Evolutionary conservation across 2,113 vertebrate species (phyloP), one percentile per base, ranked within the genome.

Genomic region (Buteo buteo): DNA sequence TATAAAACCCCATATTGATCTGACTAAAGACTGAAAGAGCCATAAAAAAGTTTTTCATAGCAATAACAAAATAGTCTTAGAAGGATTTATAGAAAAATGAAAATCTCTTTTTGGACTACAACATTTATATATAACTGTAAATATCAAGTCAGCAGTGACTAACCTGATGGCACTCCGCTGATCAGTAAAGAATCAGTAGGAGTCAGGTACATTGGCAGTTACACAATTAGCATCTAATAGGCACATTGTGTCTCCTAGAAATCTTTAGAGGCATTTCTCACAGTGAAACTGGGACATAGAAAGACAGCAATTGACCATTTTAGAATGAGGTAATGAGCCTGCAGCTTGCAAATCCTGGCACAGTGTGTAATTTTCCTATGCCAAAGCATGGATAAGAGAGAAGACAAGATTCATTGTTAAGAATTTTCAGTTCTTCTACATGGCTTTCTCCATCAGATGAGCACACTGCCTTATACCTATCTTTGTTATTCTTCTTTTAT

Each of bases 171-270:
- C 22, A 79, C 38, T 67, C 16, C 20, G 20, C 62, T 86, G 64
- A 84, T 91, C 38, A 76, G 38, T 71, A 64, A 19, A 55, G 45
- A 91, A 49, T 55, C 45, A 59, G 40, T 78, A 36, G 50, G 69
- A 93, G 26, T 22, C 81, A 82, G 47, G 69, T 47, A 67, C 69
- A 72, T 67, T 26, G 20, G 32, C 58, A 82, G 69, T 72, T 64
- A 73, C 54, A 70, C 38, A 88, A 82, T 69, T 88, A 83, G n/a
- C 17, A 85, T 19, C 31, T 84, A 89, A 82, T 36, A 82, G 72
- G 15, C 36, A 72, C 31, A 80, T 44, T 62, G 25, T 54, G 54
- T 77, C 40, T 88, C 21, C 62, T 13, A 82, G 40, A 89, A 72
- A 90, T 87, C 55, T 84, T 94, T 45, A 44, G 25, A 71, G 32